These are phyloP conservation scores for Cercopithecus neglectus DNA, from an alignment of 2,797 vertebrate genomes.

Conservation along the genomic window DNA sequence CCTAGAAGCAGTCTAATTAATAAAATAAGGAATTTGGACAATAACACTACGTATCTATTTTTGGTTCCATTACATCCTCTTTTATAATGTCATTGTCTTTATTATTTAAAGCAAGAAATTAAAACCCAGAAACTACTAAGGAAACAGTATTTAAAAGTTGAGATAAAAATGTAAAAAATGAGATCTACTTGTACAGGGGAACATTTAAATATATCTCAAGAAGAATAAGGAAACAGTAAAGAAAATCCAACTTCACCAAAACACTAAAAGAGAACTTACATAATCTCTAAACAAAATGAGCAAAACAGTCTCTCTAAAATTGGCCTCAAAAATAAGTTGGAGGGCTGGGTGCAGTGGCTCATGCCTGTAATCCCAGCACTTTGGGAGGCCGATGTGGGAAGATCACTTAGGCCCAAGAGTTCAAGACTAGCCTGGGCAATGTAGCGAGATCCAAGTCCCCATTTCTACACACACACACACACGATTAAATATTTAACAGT, in stretches of 20 bases:
- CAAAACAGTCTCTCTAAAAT: background rate
- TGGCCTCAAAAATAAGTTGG: background rate
- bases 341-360: too few species aligned
- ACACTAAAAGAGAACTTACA: background rate
- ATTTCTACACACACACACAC: too few species aligned
- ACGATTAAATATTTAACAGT: background rate
- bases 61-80: background rate
- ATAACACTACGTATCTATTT: background rate
- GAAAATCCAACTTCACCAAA: background rate
- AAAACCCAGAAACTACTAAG: background rate
- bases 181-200: background rate
- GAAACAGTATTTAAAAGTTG: background rate
- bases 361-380: too few species aligned
- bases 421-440: too few species aligned
- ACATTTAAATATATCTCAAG: background rate
- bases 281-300: conserved; percentile 13
- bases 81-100: background rate
- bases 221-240: background rate
- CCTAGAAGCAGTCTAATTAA: background rate
- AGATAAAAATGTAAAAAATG: conserved; percentile 14
- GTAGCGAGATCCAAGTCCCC: too few species aligned
- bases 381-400: too few species aligned
- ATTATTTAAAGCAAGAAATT: background rate
- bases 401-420: too few species aligned
- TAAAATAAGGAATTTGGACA: background rate